phyloP scores from a whole-genome alignment of 2,888 invertebrate genomes.

The Amphipyra berbera region DNA sequence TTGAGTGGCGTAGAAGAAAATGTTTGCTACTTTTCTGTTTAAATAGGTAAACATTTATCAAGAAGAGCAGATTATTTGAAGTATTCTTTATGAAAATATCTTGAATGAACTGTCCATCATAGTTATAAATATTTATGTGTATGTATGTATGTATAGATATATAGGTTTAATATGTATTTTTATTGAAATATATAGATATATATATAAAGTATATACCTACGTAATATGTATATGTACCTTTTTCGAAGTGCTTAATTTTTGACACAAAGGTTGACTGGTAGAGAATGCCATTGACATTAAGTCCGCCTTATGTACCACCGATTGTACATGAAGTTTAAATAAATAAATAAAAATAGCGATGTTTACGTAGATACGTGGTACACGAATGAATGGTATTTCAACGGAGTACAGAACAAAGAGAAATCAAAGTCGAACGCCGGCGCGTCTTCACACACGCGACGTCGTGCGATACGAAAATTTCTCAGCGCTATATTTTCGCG shows the following conservation, averaged over 20 bases:
- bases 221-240: no score
- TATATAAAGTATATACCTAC: no score
- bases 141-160: no score
- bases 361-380: background rate
- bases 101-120: no score
- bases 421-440: constrained; percentile 44
- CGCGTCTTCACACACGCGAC: constrained; percentile 35
- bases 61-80: constrained; percentile 28
- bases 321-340: no score
- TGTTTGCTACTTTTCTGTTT: constrained; percentile 15
- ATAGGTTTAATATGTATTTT: no score
- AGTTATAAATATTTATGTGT: no score
- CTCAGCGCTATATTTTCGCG: constrained; percentile 52
- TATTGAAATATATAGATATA: no score
- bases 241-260: no score
- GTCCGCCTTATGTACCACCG: no score
- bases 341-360: constrained; percentile 2
- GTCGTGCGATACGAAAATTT: constrained; percentile 30
- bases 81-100: constrained; percentile 4
- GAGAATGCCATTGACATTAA: no score
- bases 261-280: no score
- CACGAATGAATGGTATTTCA: constrained; percentile 25
- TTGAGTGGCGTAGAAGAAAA: constrained; percentile 23
- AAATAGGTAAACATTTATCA: background rate
- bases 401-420: constrained; percentile 43